Evolutionary conservation across 2,888 invertebrate genomes (phyloP), one percentile per base, ranked within the genome.

Genomic region (Macropis europaea): DNA sequence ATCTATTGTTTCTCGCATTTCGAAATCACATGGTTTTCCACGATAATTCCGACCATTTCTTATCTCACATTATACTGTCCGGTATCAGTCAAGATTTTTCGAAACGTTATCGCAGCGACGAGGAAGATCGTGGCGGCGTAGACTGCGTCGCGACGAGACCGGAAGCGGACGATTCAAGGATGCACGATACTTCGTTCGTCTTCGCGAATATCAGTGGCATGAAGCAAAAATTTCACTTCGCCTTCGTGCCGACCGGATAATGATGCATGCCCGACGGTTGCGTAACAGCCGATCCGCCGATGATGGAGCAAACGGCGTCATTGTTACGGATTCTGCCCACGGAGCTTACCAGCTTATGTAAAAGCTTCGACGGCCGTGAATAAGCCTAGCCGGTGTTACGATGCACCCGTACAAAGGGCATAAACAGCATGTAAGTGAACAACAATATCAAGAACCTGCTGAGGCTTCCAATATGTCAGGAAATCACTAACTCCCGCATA

Each of bases 321-420:
- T 61, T 69, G 66, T 78, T 81, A 73, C 59, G 81, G 84, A 79
- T 84, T 85, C 82, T 77, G 75, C 69, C 83, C 75, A 50, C 57
- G 32, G 50, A 73, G 77, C 74, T 83, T 64, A 64, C 30, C n/a
- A 34, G 47, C 79, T 84, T 84, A 82, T 76, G 68, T 80, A 80
- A 81, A 81, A 79, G 73, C 66, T 77, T 60, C 38, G 26, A 40
- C 42, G 43, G 24, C 52, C 60, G 26, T 62, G 75, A 54, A 53
- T 34, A 48, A 36, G 32, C n/a, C 7, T 1, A 17, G 19, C 1
- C 11, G 53, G 34, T 24, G n/a, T n/a, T n/a, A 45, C 11, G 54
- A 53, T 48, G 78, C 74, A 81, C 52, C 78, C 81, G 32, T 82
- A 78, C 43, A 75, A 84, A 54, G 22, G 52, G 17, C 34, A 28